phyloP scores from a whole-genome alignment of 2,888 invertebrate genomes.

The Xylophagus ater region DNA sequence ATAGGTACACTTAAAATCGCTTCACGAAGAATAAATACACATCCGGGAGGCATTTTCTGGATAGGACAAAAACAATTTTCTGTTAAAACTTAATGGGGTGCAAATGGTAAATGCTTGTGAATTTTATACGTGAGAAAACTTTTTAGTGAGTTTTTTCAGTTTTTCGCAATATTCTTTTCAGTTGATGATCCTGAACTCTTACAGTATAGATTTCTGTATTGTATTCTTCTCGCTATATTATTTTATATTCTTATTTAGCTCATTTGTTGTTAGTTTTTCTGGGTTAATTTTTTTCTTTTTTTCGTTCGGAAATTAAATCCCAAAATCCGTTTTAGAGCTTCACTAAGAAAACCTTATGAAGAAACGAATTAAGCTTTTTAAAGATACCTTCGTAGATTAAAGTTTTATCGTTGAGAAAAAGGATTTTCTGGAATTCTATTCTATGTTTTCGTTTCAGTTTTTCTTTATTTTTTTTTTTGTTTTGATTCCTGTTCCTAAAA shows the following conservation, averaged over 20 bases:
- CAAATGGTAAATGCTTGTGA: constrained; percentile 11
- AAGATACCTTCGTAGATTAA: constrained; percentile 9
- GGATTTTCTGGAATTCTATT: constrained; percentile 9
- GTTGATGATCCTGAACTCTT: too few relatives aligned
- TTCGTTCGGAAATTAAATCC: constrained; percentile 12
- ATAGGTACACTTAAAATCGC: too few relatives aligned
- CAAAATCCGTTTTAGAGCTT: constrained; percentile 12
- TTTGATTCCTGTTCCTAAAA: too few relatives aligned
- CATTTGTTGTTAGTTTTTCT: background rate
- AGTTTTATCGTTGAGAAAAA: constrained; percentile 5
- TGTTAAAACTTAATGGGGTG: constrained; percentile 13
- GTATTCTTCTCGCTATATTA: too few relatives aligned
- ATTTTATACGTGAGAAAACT: constrained; percentile 11
- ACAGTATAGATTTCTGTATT: too few relatives aligned
- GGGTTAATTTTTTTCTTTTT: constrained; percentile 3
- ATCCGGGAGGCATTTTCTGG: background rate
- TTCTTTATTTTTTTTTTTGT: too few relatives aligned
- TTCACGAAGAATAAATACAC: too few relatives aligned
- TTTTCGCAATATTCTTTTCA: background rate
- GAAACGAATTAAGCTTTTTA: background rate
- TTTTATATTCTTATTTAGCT: too few relatives aligned
- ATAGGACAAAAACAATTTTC: constrained; percentile 9
- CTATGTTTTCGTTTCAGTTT: constrained; percentile 1
- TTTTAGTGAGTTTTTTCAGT: constrained; percentile 3
- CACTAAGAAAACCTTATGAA: background rate